phyloP scores from a whole-genome alignment of 2,888 invertebrate genomes.

The Cephus runcator region DNA sequence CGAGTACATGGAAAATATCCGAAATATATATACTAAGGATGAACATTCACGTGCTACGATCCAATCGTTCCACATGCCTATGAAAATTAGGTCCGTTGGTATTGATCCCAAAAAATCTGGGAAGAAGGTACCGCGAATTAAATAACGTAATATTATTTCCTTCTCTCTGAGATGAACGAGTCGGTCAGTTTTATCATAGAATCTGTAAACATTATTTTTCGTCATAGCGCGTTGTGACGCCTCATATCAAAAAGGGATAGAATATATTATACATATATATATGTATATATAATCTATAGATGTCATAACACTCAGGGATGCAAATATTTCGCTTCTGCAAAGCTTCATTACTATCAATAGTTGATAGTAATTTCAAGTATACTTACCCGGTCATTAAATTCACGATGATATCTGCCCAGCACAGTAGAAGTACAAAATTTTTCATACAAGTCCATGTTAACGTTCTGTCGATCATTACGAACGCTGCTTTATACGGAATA shows the following conservation, averaged over 20 bases:
- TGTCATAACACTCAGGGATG: not conserved
- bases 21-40: constrained; percentile 46
- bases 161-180: constrained; percentile 43
- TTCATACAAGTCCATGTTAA: constrained; percentile 44
- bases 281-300: not conserved
- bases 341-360: not conserved
- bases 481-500: constrained; percentile 57
- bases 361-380: not conserved
- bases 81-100: constrained; percentile 54
- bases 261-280: not conserved
- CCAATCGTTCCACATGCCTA: constrained; percentile 34
- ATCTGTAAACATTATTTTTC: constrained; percentile 34
- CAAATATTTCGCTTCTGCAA: not conserved
- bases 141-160: constrained; percentile 44
- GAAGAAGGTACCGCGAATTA: constrained; percentile 41
- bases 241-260: not conserved
- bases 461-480: constrained; percentile 34
- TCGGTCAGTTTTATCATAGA: constrained; percentile 44
- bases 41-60: constrained; percentile 42
- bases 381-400: constrained; percentile 60
- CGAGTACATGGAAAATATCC: constrained; percentile 40
- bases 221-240: not conserved
- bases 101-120: constrained; percentile 52
- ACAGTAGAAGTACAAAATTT: constrained; percentile 47
- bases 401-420: constrained; percentile 53